phyloP scores from a whole-genome alignment of 2,797 vertebrate genomes.

The Xenops minutus region DNA sequence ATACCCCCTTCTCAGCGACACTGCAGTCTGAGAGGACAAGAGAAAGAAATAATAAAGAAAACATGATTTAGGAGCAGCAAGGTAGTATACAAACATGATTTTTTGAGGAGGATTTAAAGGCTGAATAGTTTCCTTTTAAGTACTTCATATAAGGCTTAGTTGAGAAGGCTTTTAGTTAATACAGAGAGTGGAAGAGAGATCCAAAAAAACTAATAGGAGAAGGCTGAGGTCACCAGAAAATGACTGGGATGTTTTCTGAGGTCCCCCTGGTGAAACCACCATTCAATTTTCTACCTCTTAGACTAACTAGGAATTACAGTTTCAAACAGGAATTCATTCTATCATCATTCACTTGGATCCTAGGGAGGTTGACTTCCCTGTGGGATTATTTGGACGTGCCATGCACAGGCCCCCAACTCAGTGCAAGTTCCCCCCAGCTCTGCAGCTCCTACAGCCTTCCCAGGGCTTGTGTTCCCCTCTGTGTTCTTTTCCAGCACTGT shows the following conservation, averaged over 20 bases:
- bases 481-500: neutral
- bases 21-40: neutral
- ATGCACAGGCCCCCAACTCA: accelerated
- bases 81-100: neutral
- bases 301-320: neutral
- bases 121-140: neutral
- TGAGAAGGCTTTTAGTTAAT: neutral
- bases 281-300: neutral
- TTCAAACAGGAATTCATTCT: neutral
- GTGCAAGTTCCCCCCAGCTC: accelerated
- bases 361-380: neutral
- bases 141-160: neutral
- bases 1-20: neutral
- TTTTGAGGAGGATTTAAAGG: neutral
- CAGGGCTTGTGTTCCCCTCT: neutral
- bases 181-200: neutral
- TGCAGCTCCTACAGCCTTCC: neutral
- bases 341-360: accelerated
- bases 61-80: neutral
- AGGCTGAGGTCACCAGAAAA: neutral
- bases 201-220: neutral
- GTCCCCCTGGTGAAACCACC: neutral
- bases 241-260: neutral
- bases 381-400: neutral
- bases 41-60: neutral